phyloP scores from a whole-genome alignment of 2,113 vertebrate species.

The Arvicanthis niloticus region DNA sequence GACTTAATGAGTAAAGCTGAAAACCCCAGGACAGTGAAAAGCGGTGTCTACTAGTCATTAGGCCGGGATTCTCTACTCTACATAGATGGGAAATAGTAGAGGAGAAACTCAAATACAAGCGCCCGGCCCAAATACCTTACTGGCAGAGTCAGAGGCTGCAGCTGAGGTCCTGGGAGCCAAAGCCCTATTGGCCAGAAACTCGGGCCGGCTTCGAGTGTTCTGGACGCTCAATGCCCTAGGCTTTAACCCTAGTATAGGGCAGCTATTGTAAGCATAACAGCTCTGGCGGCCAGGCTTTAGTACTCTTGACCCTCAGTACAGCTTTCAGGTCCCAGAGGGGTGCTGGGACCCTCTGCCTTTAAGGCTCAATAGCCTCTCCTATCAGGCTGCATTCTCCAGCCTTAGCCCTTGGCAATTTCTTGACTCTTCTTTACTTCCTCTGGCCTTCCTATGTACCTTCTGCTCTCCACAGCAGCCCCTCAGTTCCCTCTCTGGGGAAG shows the following conservation, averaged over 20 bases:
- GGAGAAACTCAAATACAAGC: neutral
- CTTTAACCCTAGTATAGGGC: neutral
- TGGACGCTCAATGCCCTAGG: neutral
- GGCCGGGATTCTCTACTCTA: neutral
- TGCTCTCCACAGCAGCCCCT: too few relatives aligned
- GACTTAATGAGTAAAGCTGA: neutral
- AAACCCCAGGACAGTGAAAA: neutral
- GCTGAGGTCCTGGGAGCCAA: neutral
- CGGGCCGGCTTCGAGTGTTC: neutral
- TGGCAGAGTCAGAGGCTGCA: neutral
- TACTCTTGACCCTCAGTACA: neutral
- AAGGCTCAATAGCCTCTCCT: neutral
- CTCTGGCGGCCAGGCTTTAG: neutral
- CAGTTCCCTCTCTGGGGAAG: neutral
- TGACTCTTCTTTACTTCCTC: neutral
- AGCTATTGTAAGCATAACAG: neutral
- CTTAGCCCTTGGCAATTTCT: neutral
- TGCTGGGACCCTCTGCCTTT: neutral
- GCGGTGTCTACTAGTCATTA: neutral
- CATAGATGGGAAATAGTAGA: neutral
- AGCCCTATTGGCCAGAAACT: neutral
- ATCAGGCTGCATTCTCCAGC: neutral
- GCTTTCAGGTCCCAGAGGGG: neutral
- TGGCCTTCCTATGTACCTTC: neutral
- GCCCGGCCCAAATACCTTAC: too few relatives aligned